A percentile compares a stretch with the other conserved stretches of the same genome.
These are phyloP conservation scores for Pandemis corylana DNA, from an alignment of 2,888 invertebrate genomes.

Conservation along the genomic window DNA sequence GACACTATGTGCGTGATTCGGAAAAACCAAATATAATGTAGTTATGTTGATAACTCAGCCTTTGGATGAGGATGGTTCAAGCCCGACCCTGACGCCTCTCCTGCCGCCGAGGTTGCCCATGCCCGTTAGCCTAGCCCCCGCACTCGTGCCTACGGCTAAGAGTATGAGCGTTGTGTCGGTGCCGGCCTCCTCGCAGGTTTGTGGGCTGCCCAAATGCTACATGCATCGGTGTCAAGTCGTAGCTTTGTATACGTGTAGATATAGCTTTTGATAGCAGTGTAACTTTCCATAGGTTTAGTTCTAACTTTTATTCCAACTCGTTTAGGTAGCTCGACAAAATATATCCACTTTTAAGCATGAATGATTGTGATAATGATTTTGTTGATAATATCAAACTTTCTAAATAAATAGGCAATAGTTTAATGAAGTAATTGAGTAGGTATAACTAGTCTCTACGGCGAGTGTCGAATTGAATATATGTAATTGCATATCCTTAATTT, in stretches of 20 bases:
- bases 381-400: neutral
- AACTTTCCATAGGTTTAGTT: constrained; percentile 7
- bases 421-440: neutral
- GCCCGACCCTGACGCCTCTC: constrained; percentile 65
- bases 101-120: constrained; percentile 66
- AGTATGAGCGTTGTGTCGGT: constrained; percentile 58
- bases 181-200: constrained; percentile 61
- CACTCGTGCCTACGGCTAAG: constrained; percentile 55
- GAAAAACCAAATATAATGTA: constrained; percentile 10
- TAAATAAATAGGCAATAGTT: neutral
- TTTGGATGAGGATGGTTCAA: constrained; percentile 59
- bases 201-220: constrained; percentile 45
- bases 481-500: too few relatives aligned
- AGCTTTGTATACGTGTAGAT: constrained; percentile 20
- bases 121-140: constrained; percentile 55
- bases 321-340: neutral
- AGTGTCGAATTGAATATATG: too few relatives aligned
- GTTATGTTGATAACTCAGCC: constrained; percentile 48
- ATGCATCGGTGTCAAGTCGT: constrained; percentile 38
- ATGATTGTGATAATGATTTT: neutral
- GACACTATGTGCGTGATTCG: neutral
- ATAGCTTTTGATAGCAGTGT: constrained; percentile 8
- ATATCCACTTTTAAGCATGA: neutral
- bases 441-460: neutral
- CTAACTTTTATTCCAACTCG: neutral